A percentile compares a stretch with the other conserved stretches of the same genome.
Evolutionary conservation across 2,888 invertebrate genomes (phyloP).

Genomic region (Scaptodrosophila latifasciaeformis): DNA sequence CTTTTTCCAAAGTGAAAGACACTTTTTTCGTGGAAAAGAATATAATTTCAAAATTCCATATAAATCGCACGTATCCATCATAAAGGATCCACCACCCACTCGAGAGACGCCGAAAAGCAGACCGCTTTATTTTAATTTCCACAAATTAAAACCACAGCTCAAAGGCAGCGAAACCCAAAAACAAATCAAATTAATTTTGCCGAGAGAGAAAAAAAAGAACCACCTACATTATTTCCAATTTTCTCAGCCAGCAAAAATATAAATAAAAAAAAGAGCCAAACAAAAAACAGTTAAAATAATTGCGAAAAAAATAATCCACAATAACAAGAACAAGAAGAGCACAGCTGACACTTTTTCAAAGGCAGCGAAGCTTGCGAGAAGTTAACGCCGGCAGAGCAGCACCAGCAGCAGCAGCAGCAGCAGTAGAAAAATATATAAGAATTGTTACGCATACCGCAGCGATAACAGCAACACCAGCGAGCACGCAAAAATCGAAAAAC

Average conservation of each 20-base stretch:
- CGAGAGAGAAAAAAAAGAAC: not conserved
- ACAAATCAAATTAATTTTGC: not conserved
- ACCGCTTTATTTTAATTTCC: conserved; percentile 40
- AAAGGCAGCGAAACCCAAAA: not conserved
- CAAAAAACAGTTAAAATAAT: conserved; percentile 26
- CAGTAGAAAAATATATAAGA: conserved; percentile 22
- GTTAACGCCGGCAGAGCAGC: not conserved
- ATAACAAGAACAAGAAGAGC: conserved; percentile 5
- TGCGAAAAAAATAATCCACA: conserved; percentile 18
- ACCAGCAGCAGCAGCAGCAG: conserved; percentile 13
- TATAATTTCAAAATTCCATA: no score
- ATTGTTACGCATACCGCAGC: conserved; percentile 38
- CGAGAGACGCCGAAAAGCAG: conserved; percentile 16
- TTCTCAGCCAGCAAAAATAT: conserved; percentile 15
- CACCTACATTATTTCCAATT: conserved; percentile 23
- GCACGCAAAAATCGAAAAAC: conserved; percentile 31
- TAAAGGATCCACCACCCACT: no score
- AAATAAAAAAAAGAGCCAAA: not conserved
- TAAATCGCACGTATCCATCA: no score
- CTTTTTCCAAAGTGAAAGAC: no score
- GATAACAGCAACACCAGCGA: conserved; percentile 10
- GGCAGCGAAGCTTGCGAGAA: not conserved
- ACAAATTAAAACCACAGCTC: conserved; percentile 9
- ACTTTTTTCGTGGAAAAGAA: no score
- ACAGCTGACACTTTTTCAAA: conserved; percentile 3